These are phyloP conservation scores for Drosophila emarginata DNA, from an alignment of 2,888 invertebrate genomes.

Conservation along the genomic window DNA sequence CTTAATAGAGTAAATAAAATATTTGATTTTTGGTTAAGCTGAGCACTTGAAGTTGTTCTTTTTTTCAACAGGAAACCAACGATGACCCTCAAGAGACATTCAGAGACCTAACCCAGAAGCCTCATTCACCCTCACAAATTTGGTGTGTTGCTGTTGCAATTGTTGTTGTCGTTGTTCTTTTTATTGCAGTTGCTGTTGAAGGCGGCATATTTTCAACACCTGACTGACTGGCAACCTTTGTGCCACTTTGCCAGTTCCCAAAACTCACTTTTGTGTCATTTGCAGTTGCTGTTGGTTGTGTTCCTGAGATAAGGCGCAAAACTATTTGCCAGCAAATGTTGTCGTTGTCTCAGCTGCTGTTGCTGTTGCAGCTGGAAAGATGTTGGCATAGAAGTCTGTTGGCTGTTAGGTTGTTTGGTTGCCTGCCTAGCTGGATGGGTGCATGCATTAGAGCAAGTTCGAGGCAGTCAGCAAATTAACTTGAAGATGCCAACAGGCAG, in stretches of 20 bases:
- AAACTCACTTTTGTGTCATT: constrained; percentile 75
- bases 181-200: neutral
- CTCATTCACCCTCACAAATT: constrained; percentile 57
- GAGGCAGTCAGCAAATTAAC: constrained; percentile 71
- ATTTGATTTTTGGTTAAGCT: neutral
- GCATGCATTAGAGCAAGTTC: constrained; percentile 76
- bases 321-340: constrained; percentile 63
- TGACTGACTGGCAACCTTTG: constrained; percentile 70
- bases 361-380: constrained; percentile 19
- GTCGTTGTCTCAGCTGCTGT: constrained; percentile 56
- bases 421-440: constrained; percentile 22
- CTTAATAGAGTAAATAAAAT: neutral
- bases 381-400: constrained; percentile 12
- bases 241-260: constrained; percentile 77
- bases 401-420: constrained; percentile 33
- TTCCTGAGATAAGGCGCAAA: constrained; percentile 41
- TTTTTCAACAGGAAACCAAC: neutral
- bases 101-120: constrained; percentile 66
- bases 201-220: constrained; percentile 75
- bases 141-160: constrained; percentile 42
- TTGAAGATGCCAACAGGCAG: constrained; percentile 41
- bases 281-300: constrained; percentile 25
- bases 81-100: constrained; percentile 21
- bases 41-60: neutral
- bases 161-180: neutral